A percentile compares a stretch with the other conserved stretches of the same genome.
Conservation (phyloP, 1,140 invertebrate species). For the Polypedilum vanderplanki region DNA sequence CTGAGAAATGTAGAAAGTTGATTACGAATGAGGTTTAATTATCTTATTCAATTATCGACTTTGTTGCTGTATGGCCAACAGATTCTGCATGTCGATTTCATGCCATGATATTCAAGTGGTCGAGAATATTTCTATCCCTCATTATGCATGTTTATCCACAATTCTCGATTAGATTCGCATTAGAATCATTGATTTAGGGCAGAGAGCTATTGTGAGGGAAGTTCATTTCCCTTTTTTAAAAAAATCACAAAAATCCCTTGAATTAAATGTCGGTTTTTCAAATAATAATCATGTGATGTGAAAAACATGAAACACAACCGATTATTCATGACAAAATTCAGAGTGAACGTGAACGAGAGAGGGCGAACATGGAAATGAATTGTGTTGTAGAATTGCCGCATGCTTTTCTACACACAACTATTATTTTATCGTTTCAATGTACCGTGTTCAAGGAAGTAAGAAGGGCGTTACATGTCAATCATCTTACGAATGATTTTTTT, state of each 20-base stretch:
- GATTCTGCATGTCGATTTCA: neutral
- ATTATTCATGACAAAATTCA: neutral
- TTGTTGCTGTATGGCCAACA: neutral
- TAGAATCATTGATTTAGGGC: constrained; percentile 26
- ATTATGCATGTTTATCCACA: constrained; percentile 16
- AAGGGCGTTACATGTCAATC: constrained; percentile 27
- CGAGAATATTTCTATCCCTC: neutral
- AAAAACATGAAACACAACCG: constrained; percentile 17
- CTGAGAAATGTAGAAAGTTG: neutral
- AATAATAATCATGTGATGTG: neutral
- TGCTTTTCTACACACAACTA: neutral
- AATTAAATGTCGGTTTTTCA: constrained; percentile 23
- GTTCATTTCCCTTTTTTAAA: constrained; percentile 1
- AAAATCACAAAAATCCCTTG: neutral
- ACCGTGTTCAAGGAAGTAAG: constrained; percentile 1
- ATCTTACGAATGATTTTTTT: neutral
- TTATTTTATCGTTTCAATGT: neutral
- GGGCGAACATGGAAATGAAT: constrained; percentile 6
- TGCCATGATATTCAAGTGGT: neutral
- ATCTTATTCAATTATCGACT: constrained; percentile 25
- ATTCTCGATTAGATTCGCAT: constrained; percentile 28
- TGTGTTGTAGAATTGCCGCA: neutral
- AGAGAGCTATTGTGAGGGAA: neutral
- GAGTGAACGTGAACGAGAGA: constrained; percentile 5
- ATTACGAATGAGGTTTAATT: constrained; percentile 20